A percentile compares a stretch with the other conserved stretches of the same genome.
phyloP scores from a whole-genome alignment of 2,113 vertebrate species.

The Anthoscopus minutus region DNA sequence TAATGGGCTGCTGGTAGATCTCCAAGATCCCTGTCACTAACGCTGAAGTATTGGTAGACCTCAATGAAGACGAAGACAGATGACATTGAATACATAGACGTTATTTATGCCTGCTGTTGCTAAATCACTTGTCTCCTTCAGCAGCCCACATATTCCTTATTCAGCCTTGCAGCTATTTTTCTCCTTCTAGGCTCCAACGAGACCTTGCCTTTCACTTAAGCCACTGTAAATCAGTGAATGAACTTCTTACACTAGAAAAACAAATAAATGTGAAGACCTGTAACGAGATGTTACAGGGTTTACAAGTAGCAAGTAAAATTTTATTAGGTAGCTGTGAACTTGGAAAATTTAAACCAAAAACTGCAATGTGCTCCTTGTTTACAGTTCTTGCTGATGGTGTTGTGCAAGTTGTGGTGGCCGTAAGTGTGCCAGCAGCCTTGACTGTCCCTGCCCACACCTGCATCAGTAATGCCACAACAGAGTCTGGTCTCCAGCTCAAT shows the following conservation, averaged over 20 bases:
- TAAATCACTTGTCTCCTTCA: neutral
- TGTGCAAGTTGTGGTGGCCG: neutral
- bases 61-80: neutral
- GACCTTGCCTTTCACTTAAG: neutral
- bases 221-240: neutral
- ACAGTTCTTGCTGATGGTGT: neutral
- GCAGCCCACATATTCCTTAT: neutral
- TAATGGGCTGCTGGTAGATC: neutral
- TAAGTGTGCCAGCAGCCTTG: neutral
- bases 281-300: neutral
- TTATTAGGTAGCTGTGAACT: neutral
- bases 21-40: neutral
- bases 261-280: neutral
- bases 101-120: neutral
- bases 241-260: neutral
- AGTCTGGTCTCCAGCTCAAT: neutral
- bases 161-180: neutral
- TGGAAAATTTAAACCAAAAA: neutral
- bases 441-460: neutral
- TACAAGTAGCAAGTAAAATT: neutral
- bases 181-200: neutral
- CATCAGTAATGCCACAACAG: neutral
- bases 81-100: neutral
- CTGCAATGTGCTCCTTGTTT: neutral
- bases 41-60: neutral